Percentiles rank a stretch among this genome's conserved stretches.
These are phyloP conservation scores for Amitus sp. DNA, from an alignment of 2,888 invertebrate genomes.

Conservation along the genomic window DNA sequence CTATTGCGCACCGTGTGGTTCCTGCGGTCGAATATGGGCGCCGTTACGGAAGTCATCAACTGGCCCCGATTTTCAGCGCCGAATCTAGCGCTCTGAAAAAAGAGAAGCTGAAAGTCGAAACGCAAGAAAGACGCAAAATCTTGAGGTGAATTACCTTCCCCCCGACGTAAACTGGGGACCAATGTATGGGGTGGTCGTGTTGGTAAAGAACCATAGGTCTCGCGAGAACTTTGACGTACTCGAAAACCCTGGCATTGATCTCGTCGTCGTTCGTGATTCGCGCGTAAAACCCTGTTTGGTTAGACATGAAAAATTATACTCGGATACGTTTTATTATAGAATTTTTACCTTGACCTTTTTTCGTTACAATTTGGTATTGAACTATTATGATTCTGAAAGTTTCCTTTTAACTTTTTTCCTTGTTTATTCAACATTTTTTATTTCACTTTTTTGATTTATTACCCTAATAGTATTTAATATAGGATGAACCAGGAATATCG, in stretches of 20 bases:
- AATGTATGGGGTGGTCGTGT: slow-evolving; percentile 90
- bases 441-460: no score
- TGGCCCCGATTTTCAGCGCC: slow-evolving; percentile 79
- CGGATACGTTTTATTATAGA: no score
- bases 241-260: slow-evolving; percentile 90
- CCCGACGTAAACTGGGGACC: slow-evolving; percentile 93
- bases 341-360: no score
- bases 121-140: neutral
- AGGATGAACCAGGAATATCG: no score
- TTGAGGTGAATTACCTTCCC: slow-evolving; percentile 72
- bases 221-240: slow-evolving; percentile 94
- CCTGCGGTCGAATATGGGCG: slow-evolving; percentile 93
- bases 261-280: slow-evolving; percentile 90
- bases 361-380: no score
- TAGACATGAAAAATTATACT: no score
- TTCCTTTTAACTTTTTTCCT: no score
- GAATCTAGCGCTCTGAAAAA: slow-evolving; percentile 74
- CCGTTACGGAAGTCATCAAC: slow-evolving; percentile 92
- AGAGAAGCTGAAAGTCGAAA: neutral
- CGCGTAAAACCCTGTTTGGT: slow-evolving; percentile 80
- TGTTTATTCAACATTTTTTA: no score
- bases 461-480: no score
- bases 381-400: no score
- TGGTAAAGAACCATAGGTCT: slow-evolving; percentile 96
- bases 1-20: slow-evolving; percentile 77